These are phyloP conservation scores for Kryptopterus vitreolus DNA, from an alignment of 2,797 vertebrate species.

Conservation along the genomic window DNA sequence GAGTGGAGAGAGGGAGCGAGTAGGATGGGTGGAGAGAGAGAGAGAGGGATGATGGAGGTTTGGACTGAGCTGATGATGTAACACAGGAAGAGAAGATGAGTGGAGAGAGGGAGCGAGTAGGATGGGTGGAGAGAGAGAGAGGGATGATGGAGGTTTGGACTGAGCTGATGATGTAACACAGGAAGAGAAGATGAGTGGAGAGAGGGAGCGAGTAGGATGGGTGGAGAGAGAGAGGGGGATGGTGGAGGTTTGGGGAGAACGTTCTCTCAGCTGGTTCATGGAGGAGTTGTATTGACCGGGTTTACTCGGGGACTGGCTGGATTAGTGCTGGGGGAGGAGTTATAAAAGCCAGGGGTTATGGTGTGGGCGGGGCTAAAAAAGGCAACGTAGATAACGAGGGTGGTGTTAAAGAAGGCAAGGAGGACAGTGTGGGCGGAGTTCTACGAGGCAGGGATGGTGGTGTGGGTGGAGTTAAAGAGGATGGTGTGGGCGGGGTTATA, in stretches of 20 bases:
- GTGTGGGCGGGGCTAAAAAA: too few species aligned
- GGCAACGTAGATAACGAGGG: too few species aligned
- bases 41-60: background rate
- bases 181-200: background rate
- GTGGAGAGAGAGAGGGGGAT: too few species aligned
- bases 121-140: background rate
- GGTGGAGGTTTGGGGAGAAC: background rate
- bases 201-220: background rate
- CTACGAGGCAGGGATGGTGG: too few species aligned
- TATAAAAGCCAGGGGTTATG: too few species aligned
- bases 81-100: background rate
- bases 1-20: background rate
- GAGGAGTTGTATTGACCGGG: background rate
- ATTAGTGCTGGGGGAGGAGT: background rate
- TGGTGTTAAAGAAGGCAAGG: too few species aligned
- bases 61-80: background rate
- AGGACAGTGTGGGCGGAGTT: too few species aligned
- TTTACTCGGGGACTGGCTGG: conserved; percentile 8
- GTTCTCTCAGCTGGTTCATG: conserved; percentile 18
- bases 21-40: background rate
- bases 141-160: too few species aligned
- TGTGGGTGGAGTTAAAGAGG: too few species aligned
- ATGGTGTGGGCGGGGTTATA: background rate
- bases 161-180: background rate
- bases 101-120: background rate